A percentile compares a stretch with the other conserved stretches of the same genome.
Evolutionary conservation across 1,140 invertebrate species (phyloP).

Genomic region (Platyscapa corneri): DNA sequence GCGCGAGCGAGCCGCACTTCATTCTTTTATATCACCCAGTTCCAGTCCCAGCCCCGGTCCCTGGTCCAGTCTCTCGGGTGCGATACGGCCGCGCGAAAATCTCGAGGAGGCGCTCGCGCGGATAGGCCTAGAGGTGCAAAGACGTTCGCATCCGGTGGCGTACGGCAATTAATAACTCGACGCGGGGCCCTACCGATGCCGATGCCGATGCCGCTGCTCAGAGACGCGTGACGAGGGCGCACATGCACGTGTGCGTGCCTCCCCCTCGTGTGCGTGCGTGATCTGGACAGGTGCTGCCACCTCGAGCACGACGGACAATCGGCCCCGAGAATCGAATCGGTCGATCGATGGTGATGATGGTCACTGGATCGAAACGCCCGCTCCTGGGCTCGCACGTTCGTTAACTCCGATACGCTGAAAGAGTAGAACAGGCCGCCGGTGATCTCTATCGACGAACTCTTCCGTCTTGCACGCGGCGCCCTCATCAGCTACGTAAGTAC

Average conservation of each 20-base stretch:
- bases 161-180: constrained; percentile 69
- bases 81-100: too few species aligned
- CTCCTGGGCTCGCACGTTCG: background rate
- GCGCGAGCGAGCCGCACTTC: background rate
- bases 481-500: constrained; percentile 48
- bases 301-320: constrained; percentile 65
- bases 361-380: constrained; percentile 57
- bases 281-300: constrained; percentile 69
- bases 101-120: too few species aligned
- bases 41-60: too few species aligned
- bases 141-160: constrained; percentile 73
- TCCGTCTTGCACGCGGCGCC: constrained; percentile 46
- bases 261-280: constrained; percentile 55
- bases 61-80: too few species aligned
- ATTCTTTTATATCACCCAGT: too few species aligned
- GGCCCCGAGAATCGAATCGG: constrained; percentile 58
- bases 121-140: constrained; percentile 44
- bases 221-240: constrained; percentile 72
- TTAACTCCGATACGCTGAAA: constrained; percentile 1
- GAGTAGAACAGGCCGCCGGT: background rate
- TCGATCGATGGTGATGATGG: constrained; percentile 64
- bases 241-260: constrained; percentile 22
- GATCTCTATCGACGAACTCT: constrained; percentile 51
- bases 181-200: constrained; percentile 70
- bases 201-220: constrained; percentile 75